These are phyloP conservation scores for Sceliomorpha sp. DNA, from an alignment of 2,888 invertebrate genomes.

Conservation along the genomic window DNA sequence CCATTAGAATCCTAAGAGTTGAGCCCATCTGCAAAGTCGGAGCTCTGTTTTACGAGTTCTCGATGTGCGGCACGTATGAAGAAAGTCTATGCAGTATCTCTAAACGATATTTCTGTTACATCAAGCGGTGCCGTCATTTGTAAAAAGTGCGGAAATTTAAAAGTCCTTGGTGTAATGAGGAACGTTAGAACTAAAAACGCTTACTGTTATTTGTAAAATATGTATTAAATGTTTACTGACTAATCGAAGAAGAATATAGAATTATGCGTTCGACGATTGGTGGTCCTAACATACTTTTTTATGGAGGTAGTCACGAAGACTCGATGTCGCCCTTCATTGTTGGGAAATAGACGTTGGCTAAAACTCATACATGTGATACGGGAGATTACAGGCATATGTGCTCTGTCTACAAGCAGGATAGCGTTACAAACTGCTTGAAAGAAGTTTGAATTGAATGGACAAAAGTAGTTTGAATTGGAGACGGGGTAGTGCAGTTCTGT, in stretches of 20 bases:
- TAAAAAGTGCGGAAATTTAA: too few species aligned
- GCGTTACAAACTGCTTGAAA: constrained; percentile 75
- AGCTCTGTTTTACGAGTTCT: constrained; percentile 57
- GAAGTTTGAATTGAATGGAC: constrained; percentile 65
- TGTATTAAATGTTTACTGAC: too few species aligned
- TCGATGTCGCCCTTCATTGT: constrained; percentile 1
- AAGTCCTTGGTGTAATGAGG: too few species aligned
- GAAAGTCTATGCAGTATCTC: constrained; percentile 31
- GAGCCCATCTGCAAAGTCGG: constrained; percentile 33
- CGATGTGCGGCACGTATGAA: constrained; percentile 39
- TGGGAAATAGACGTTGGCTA: not conserved
- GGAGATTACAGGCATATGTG: constrained; percentile 40
- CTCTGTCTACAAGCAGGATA: constrained; percentile 72
- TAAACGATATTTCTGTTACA: constrained; percentile 21
- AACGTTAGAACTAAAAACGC: too few species aligned
- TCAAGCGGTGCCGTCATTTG: constrained; percentile 19
- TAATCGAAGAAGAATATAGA: too few species aligned
- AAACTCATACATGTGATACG: constrained; percentile 10
- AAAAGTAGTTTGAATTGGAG: constrained; percentile 62
- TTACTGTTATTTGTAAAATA: too few species aligned
- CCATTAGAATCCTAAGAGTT: constrained; percentile 54
- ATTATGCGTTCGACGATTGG: too few species aligned
- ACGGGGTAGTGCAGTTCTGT: constrained; percentile 54
- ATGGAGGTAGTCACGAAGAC: not conserved
- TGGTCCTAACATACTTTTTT: too few species aligned